These are phyloP conservation scores for Andrena dorsata DNA, from an alignment of 2,888 invertebrate species.

Conservation along the genomic window DNA sequence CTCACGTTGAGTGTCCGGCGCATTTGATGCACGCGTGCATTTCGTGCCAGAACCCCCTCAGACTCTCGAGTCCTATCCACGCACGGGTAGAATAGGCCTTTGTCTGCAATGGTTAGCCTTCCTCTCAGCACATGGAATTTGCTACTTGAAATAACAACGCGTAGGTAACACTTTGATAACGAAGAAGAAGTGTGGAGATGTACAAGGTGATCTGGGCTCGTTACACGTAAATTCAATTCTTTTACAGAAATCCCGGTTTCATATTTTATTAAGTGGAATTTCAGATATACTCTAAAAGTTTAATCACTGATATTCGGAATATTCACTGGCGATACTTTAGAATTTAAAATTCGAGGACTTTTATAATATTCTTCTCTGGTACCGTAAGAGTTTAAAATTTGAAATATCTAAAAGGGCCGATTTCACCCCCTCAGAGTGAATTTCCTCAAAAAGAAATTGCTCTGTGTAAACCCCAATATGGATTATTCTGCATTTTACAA, in stretches of 20 bases:
- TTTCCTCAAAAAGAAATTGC: too few species aligned
- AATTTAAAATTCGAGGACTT: neutral
- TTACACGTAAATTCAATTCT: neutral
- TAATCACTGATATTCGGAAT: neutral
- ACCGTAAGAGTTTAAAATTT: too few species aligned
- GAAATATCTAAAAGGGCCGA: too few species aligned
- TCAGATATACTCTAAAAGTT: too few species aligned
- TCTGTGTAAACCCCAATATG: too few species aligned
- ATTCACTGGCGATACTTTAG: neutral
- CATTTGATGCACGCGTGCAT: slow-evolving; percentile 36
- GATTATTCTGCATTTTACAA: too few species aligned
- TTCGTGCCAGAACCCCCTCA: slow-evolving; percentile 26
- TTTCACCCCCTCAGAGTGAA: too few species aligned
- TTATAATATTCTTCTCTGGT: neutral
- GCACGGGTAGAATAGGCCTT: neutral
- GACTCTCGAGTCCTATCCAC: slow-evolving; percentile 18
- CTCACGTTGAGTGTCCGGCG: slow-evolving; percentile 29
- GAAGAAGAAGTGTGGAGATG: too few species aligned
- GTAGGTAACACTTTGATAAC: neutral
- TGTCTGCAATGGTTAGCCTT: neutral
- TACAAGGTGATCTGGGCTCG: too few species aligned
- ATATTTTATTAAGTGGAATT: too few species aligned
- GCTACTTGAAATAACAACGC: neutral
- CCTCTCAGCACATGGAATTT: neutral
- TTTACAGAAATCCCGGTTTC: too few species aligned